Conservation (phyloP, 2,888 invertebrate genomes). For the Allolobophora icterica region DNA sequence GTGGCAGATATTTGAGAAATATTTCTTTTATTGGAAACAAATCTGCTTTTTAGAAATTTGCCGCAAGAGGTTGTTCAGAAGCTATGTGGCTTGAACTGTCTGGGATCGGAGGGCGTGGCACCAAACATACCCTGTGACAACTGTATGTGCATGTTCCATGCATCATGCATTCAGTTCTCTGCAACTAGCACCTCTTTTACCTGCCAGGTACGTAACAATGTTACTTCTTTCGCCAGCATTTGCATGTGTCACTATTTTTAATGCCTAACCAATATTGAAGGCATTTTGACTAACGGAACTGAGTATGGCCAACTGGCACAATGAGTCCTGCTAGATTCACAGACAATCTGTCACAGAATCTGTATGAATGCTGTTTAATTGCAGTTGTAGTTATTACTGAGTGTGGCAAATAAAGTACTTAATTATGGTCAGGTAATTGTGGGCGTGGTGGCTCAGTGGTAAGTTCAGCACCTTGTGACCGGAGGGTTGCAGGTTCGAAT, state of each 20-base stretch:
- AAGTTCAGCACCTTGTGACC: no score
- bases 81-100: constrained; percentile 14
- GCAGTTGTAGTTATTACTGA: no score
- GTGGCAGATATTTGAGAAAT: not conserved
- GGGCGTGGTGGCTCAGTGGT: no score
- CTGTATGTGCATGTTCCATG: constrained; percentile 25
- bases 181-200: not conserved
- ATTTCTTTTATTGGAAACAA: not conserved
- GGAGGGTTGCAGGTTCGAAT: no score
- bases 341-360: no score
- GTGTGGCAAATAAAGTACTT: no score
- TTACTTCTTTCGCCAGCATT: not conserved
- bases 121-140: constrained; percentile 12
- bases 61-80: not conserved
- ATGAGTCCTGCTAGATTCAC: no score
- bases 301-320: no score
- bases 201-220: not conserved
- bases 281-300: not conserved
- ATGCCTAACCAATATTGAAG: not conserved
- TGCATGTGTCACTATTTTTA: not conserved
- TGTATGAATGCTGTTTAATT: no score
- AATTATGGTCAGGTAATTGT: no score
- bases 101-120: not conserved
- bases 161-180: not conserved
- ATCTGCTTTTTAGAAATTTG: not conserved